Evolutionary conservation across 1,140 invertebrate genomes (phyloP).

Genomic region (Cotesia vestalis): DNA sequence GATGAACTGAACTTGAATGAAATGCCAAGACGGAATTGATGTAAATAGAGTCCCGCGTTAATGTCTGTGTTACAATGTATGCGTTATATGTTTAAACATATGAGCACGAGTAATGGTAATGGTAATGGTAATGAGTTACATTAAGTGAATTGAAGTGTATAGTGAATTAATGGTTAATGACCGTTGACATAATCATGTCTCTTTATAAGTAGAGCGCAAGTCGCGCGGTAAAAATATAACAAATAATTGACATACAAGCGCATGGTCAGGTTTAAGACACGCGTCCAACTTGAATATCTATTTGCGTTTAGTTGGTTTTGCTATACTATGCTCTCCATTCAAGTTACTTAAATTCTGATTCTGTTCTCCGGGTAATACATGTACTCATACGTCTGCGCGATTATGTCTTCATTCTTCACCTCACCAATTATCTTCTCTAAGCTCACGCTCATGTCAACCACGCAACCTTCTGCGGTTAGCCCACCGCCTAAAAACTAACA

Average conservation of each 20-base stretch:
- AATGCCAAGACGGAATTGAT: no score
- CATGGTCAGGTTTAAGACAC: conserved; percentile 14
- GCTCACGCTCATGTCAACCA: background rate
- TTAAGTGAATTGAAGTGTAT: no score
- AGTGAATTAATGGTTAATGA: no score
- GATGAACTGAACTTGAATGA: no score
- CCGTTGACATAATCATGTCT: no score
- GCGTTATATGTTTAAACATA: no score
- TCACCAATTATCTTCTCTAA: background rate
- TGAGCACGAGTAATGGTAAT: no score
- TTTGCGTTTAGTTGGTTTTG: background rate
- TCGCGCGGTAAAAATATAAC: background rate
- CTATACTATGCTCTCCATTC: background rate
- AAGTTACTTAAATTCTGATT: conserved; percentile 38
- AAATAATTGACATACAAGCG: background rate
- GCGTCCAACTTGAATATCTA: background rate
- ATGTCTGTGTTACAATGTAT: no score
- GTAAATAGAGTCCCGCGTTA: no score
- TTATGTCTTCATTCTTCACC: background rate
- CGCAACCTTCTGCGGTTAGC: no score
- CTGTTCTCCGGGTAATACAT: conserved; percentile 57
- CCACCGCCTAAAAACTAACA: no score
- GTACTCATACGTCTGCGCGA: conserved; percentile 57
- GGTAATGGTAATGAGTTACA: no score
- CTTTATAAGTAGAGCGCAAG: conserved; percentile 4